Conservation (phyloP, 2,113 vertebrate genomes). For the Deroptyus accipitrinus region DNA sequence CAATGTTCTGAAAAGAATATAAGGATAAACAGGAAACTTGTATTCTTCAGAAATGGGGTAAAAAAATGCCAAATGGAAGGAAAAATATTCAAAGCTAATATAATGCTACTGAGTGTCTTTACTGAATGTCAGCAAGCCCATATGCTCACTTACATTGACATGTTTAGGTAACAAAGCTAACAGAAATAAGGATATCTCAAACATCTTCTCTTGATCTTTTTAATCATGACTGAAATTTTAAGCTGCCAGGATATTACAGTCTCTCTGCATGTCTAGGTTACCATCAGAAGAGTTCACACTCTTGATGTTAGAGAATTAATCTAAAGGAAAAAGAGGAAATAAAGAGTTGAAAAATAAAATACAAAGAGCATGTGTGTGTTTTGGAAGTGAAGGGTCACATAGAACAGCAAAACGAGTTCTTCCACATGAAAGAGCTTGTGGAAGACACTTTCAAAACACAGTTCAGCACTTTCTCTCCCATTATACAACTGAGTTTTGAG, state of each 20-base stretch:
- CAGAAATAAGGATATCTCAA: constrained; percentile 39
- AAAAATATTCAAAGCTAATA: constrained; percentile 38
- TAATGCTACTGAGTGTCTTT: constrained; percentile 15
- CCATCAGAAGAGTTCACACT: constrained; percentile 29
- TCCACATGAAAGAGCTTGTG: background rate
- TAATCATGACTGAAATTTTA: constrained; percentile 46
- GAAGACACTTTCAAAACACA: constrained; percentile 16
- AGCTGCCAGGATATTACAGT: constrained; percentile 31
- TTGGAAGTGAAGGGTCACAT: background rate
- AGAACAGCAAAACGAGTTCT: background rate
- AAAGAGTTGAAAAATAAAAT: constrained; percentile 22
- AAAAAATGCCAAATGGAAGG: constrained; percentile 4
- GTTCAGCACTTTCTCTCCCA: background rate
- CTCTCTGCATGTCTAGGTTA: constrained; percentile 46
- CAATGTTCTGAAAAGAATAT: constrained; percentile 71
- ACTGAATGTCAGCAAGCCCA: constrained; percentile 45
- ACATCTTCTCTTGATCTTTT: constrained; percentile 39
- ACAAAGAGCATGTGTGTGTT: background rate
- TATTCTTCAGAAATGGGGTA: constrained; percentile 45
- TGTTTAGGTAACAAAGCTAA: constrained; percentile 42
- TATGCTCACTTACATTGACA: background rate
- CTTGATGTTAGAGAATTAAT: constrained; percentile 29
- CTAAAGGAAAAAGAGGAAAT: constrained; percentile 36
- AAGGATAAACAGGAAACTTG: constrained; percentile 71
- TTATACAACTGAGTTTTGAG: background rate